phyloP scores from a whole-genome alignment of 2,888 invertebrate species.

The Patella caerulea region DNA sequence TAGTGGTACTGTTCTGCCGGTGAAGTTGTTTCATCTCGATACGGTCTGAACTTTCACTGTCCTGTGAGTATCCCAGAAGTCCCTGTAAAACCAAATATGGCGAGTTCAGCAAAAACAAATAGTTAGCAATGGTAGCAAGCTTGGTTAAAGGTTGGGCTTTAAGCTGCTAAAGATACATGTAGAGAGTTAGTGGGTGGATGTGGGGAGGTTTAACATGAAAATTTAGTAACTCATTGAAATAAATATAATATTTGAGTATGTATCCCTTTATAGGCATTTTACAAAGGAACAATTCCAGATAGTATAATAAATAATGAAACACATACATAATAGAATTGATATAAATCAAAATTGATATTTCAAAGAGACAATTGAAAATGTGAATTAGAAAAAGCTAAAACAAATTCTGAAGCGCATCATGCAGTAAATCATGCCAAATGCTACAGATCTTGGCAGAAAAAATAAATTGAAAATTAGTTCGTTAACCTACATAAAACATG shows the following conservation, averaged over 20 bases:
- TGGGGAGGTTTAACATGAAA: too few relatives aligned
- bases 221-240: too few relatives aligned
- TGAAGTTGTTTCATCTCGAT: slow-evolving; percentile 65
- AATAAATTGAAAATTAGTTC: neutral
- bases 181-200: too few relatives aligned
- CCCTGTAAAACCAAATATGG: slow-evolving; percentile 30
- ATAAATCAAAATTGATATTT: too few relatives aligned
- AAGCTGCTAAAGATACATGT: too few relatives aligned
- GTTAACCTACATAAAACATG: neutral
- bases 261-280: too few relatives aligned
- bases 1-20: slow-evolving; percentile 74
- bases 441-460: neutral
- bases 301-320: too few relatives aligned
- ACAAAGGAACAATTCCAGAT: too few relatives aligned
- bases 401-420: neutral
- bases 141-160: neutral
- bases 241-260: too few relatives aligned
- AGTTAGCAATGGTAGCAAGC: neutral
- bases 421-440: slow-evolving; percentile 3
- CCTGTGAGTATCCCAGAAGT: slow-evolving; percentile 40
- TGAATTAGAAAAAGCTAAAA: neutral
- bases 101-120: slow-evolving; percentile 4
- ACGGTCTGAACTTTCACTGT: slow-evolving; percentile 43
- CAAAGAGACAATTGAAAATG: neutral
- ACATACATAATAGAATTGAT: too few relatives aligned